Evolutionary conservation across 2,888 invertebrate species (phyloP).

Genomic region (Argyresthia albistria): DNA sequence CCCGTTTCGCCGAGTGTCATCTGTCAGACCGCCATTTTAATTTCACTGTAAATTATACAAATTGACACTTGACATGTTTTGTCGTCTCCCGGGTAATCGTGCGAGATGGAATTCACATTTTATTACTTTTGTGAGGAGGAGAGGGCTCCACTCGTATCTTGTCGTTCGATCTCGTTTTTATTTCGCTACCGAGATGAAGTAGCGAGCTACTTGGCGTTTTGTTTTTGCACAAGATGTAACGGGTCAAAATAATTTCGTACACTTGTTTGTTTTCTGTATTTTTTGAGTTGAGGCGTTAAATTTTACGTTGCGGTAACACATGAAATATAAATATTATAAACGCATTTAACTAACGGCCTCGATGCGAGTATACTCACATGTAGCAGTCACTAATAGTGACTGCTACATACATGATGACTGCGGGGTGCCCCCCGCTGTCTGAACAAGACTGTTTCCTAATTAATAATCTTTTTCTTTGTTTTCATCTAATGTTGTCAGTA

Average conservation of each 20-base stretch:
- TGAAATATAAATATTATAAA: constrained; percentile 65
- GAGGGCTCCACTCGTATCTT: constrained; percentile 24
- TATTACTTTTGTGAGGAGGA: constrained; percentile 40
- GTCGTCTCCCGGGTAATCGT: constrained; percentile 61
- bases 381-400: constrained; percentile 12
- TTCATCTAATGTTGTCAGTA: neutral
- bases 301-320: constrained; percentile 51
- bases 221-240: constrained; percentile 5
- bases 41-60: constrained; percentile 56
- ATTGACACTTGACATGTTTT: constrained; percentile 67
- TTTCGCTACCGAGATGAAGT: constrained; percentile 8
- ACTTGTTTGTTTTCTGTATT: constrained; percentile 6
- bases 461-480: constrained; percentile 56
- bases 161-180: constrained; percentile 19
- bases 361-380: no score
- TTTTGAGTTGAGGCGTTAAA: constrained; percentile 27
- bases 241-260: constrained; percentile 1
- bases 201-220: neutral
- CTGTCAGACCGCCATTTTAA: constrained; percentile 61
- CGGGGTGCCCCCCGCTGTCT: constrained; percentile 38
- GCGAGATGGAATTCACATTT: constrained; percentile 48
- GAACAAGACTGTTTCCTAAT: constrained; percentile 47
- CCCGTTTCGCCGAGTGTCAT: constrained; percentile 36
- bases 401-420: constrained; percentile 6
- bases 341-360: constrained; percentile 62